Percentiles rank a stretch among this genome's conserved stretches.
These are phyloP conservation scores for Magallana nippona DNA, from an alignment of 2,888 invertebrate genomes.

Conservation along the genomic window DNA sequence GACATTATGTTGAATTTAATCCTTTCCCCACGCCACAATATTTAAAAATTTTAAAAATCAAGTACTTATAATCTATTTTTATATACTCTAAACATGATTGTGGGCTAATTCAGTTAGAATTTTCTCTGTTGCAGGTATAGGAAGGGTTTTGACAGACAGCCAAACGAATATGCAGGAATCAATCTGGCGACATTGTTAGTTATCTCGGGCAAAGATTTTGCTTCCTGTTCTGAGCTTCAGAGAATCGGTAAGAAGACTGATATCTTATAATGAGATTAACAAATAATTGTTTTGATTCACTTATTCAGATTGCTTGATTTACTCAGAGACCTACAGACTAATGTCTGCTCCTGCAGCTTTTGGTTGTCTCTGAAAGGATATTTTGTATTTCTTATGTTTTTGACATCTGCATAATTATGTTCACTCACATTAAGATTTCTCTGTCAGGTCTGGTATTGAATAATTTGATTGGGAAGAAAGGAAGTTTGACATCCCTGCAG, in stretches of 20 bases:
- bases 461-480: conserved; percentile 98
- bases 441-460: conserved; percentile 91
- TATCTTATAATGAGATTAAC: too few species aligned
- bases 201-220: conserved; percentile 97
- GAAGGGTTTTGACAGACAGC: conserved; percentile 97
- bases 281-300: too few species aligned
- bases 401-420: not conserved
- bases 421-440: not conserved
- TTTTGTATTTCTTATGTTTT: too few species aligned
- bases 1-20: not conserved
- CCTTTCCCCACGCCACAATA: not conserved
- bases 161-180: conserved; percentile 99
- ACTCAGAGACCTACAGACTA: too few species aligned
- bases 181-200: conserved; percentile 98
- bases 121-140: conserved; percentile 84
- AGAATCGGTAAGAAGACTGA: conserved; percentile 84
- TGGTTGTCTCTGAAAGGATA: too few species aligned
- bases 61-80: too few species aligned
- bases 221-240: conserved; percentile 81
- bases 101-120: not conserved
- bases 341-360: too few species aligned
- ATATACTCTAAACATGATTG: not conserved
- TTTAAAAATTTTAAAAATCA: not conserved
- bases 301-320: too few species aligned
- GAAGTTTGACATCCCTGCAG: conserved; percentile 92